phyloP scores from a whole-genome alignment of 2,797 vertebrate genomes.

The Acanthis flammea region DNA sequence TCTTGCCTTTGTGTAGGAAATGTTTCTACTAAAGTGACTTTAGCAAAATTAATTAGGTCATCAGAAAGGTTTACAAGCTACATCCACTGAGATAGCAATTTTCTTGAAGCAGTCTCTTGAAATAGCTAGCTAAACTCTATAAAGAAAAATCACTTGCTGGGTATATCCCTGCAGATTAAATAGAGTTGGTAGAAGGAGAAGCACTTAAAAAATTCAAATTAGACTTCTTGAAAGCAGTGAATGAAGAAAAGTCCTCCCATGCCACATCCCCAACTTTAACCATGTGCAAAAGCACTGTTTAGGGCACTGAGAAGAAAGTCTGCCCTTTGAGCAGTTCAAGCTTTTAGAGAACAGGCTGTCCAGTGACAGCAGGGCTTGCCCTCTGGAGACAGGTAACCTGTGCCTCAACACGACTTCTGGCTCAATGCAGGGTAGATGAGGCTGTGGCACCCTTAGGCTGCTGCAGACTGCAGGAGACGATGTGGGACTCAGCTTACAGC shows the following conservation, averaged over 20 bases:
- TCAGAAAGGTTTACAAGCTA: not conserved
- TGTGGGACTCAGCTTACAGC: not conserved
- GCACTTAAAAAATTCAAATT: not conserved
- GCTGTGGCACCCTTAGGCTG: not conserved
- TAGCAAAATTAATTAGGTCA: not conserved
- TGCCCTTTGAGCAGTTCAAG: not conserved
- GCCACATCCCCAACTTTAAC: not conserved
- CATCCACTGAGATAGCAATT: not conserved
- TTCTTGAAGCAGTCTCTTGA: not conserved
- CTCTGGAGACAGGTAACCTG: not conserved
- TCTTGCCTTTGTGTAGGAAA: not conserved
- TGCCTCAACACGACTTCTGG: not conserved
- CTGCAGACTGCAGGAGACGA: not conserved
- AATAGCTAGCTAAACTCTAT: not conserved
- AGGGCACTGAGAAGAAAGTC: not conserved
- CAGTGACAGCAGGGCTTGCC: not conserved
- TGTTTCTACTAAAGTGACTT: not conserved
- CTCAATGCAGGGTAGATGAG: accelerated
- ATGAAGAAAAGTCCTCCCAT: not conserved
- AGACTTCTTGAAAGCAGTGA: not conserved
- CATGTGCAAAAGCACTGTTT: not conserved
- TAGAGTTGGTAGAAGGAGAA: not conserved
- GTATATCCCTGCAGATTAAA: not conserved
- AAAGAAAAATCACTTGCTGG: not conserved
- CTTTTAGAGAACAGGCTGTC: not conserved